Evolutionary conservation across 2,888 invertebrate species (phyloP), one percentile per base, ranked within the genome.

Genomic region (Linnaemya vulpina): DNA sequence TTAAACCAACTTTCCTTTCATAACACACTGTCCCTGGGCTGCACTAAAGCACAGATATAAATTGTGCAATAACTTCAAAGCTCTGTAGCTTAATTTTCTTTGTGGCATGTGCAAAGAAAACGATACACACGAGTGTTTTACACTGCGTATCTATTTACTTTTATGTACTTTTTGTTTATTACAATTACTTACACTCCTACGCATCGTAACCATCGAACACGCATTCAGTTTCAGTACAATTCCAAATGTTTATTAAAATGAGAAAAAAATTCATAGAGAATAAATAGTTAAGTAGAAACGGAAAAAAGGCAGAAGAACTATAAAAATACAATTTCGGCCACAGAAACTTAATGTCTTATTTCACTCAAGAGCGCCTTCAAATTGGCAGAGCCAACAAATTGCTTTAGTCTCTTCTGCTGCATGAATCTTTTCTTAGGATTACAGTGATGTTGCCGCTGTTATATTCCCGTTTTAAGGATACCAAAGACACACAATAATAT

Each of bases 271-370:
- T 80, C 77, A 76, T 71, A 67, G 67, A 62, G 20, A 81, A 81
- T 46, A 63, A 81, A 81, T 46, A 63, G 40, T 55, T 53, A 75
- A 71, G 55, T 40, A 68, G 35, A 13, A 43, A 60, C 43, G 62
- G 9, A 40, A 73, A 49, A 30, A 62, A 53, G 51, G 49, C 75
- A 85, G 75, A 79, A 85, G 75, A 79, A 85, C 65, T 65, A 78
- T 85, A 85, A 85, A 85, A 85, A 78, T 67, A 82, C 70, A 85
- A 85, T 85, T 82, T 79, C 38, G 78, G 82, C 78, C 85, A 79
- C 82, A 79, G 62, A 75, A 79, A 46, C 53, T 53, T 65, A 79
- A 85, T 79, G 78, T 25, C 82, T 82, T 85, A 82, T 75, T 85
- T 70, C 68, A 75, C 81, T 82, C 77, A 51, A 65, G 85, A 82